Evolutionary conservation across 2,888 invertebrate species (phyloP).

Genomic region (Pristionchus entomophagus): DNA sequence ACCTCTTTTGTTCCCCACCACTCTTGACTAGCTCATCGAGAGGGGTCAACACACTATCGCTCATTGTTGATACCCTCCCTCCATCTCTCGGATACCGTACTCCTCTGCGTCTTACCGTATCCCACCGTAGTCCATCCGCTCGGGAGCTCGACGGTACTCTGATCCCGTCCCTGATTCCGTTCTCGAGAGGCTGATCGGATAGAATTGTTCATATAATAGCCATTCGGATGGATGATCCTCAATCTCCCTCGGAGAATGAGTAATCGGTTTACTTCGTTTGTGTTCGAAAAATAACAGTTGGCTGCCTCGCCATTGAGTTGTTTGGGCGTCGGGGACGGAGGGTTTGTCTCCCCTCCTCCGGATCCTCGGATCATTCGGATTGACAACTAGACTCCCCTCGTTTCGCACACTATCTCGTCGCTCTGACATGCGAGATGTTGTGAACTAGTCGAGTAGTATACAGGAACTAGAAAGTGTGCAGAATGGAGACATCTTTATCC

Average conservation of each 20-base stretch:
- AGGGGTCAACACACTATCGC: too few species aligned
- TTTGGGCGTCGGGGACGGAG: too few species aligned
- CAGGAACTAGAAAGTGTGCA: neutral
- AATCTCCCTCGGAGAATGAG: neutral
- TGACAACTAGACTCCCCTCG: neutral
- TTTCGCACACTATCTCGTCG: neutral
- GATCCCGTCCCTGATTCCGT: neutral
- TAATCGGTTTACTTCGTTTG: neutral
- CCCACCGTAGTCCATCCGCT: neutral
- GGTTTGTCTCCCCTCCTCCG: too few species aligned
- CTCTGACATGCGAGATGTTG: too few species aligned
- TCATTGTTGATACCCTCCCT: neutral
- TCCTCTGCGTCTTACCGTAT: too few species aligned
- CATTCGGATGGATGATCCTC: neutral
- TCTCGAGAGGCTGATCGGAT: neutral
- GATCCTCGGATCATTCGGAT: too few species aligned
- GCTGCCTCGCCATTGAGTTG: neutral
- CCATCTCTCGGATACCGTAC: neutral
- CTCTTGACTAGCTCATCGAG: neutral
- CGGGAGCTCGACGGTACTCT: neutral
- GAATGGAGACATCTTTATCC: neutral
- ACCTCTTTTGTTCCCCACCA: neutral
- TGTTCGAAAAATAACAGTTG: neutral
- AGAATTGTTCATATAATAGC: neutral
- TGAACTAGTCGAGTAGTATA: too few species aligned